Percentiles rank a stretch among this genome's conserved stretches.
phyloP scores from a whole-genome alignment of 2,113 vertebrate genomes.

The Scophthalmus maximus region DNA sequence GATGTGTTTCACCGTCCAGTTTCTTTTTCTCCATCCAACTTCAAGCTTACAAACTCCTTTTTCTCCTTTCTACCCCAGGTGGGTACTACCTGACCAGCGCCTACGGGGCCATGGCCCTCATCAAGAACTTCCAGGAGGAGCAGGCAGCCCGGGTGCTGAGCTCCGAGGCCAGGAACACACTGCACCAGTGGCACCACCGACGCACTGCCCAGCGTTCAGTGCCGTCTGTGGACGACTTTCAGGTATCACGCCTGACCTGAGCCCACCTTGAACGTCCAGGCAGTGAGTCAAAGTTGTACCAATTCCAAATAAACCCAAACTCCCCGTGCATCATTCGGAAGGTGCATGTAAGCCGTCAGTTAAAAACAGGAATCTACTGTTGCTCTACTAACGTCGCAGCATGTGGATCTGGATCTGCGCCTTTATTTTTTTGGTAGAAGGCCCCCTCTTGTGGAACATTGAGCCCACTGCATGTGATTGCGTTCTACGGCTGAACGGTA shows the following conservation, averaged over 20 bases:
- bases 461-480: not conserved
- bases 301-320: constrained; percentile 26
- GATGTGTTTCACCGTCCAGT: not conserved
- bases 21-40: constrained; percentile 18
- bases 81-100: constrained; percentile 97
- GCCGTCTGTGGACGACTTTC: constrained; percentile 95
- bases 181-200: constrained; percentile 94
- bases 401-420: constrained; percentile 19
- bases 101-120: constrained; percentile 94
- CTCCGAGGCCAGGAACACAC: constrained; percentile 92
- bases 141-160: constrained; percentile 92
- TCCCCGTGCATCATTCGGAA: not conserved
- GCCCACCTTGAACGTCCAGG: constrained; percentile 65
- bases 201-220: constrained; percentile 89
- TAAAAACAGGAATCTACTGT: not conserved
- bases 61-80: constrained; percentile 73
- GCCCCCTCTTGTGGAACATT: constrained; percentile 36
- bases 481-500: not conserved
- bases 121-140: constrained; percentile 98
- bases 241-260: constrained; percentile 86
- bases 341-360: constrained; percentile 42
- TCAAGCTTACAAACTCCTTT: not conserved
- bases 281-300: constrained; percentile 73
- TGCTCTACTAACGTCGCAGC: constrained; percentile 33
- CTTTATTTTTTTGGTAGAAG: not conserved